phyloP scores from a whole-genome alignment of 2,113 vertebrate genomes.

The Catharus fuscescens region DNA sequence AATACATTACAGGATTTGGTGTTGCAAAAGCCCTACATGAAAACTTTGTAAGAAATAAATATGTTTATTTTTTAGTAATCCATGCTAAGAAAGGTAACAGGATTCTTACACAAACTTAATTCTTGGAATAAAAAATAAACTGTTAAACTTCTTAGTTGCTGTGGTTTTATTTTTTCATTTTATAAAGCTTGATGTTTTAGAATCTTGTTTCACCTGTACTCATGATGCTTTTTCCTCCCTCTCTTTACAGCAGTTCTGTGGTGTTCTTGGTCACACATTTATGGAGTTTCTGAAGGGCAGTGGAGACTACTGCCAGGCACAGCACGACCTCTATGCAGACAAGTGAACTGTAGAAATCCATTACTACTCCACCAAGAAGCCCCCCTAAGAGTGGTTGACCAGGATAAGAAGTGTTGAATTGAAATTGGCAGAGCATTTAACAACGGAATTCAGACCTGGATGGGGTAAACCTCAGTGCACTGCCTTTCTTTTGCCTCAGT shows the following conservation, averaged over 20 bases:
- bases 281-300: slow-evolving; percentile 99
- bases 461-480: slow-evolving; percentile 98
- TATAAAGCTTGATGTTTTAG: not conserved
- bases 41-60: not conserved
- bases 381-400: slow-evolving; percentile 83
- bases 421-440: slow-evolving; percentile 82
- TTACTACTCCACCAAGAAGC: slow-evolving; percentile 88
- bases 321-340: slow-evolving; percentile 99
- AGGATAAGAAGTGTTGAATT: slow-evolving; percentile 81
- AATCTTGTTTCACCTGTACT: not conserved
- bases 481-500: slow-evolving; percentile 92
- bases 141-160: not conserved
- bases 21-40: not conserved
- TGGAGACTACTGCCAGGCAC: slow-evolving; percentile 99
- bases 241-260: slow-evolving; percentile 98
- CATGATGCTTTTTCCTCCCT: not conserved
- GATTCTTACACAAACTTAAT: not conserved
- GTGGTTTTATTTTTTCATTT: not conserved
- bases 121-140: not conserved
- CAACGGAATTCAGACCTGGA: slow-evolving; percentile 91
- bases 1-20: not conserved
- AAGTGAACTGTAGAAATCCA: slow-evolving; percentile 93
- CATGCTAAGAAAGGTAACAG: not conserved
- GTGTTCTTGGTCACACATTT: slow-evolving; percentile 99
- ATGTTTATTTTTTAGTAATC: not conserved